Evolutionary conservation across 2,113 vertebrate genomes (phyloP).

Genomic region (Lanius collurio): DNA sequence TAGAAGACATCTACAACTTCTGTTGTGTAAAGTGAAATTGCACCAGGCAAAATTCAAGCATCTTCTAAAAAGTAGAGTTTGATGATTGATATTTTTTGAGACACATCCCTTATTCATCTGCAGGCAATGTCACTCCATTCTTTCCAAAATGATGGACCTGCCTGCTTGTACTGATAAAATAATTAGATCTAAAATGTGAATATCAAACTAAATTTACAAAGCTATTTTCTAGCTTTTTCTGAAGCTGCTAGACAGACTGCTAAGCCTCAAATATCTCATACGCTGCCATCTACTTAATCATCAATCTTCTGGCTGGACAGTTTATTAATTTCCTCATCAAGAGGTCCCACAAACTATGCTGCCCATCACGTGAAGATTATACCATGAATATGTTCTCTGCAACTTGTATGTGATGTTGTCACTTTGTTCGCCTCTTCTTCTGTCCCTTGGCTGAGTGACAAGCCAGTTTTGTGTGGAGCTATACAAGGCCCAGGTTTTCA

Average conservation of each 20-base stretch:
- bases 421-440: not conserved
- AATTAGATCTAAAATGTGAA: not conserved
- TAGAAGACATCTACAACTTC: not conserved
- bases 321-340: not conserved
- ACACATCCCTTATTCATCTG: not conserved
- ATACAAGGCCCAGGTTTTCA: not conserved
- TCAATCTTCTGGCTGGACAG: not conserved
- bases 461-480: not conserved
- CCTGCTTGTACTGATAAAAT: not conserved
- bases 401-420: not conserved
- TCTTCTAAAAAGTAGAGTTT: not conserved
- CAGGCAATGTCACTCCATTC: not conserved
- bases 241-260: not conserved
- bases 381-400: not conserved
- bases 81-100: not conserved
- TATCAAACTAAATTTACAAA: not conserved
- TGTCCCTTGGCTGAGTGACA: not conserved
- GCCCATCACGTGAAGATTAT: not conserved
- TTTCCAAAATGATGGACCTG: not conserved
- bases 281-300: not conserved
- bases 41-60: not conserved
- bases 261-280: not conserved
- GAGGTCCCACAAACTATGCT: not conserved
- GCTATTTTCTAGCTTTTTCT: not conserved
- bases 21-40: not conserved